Conservation (phyloP, 1,140 invertebrate genomes). For the Batillaria attramentaria region DNA sequence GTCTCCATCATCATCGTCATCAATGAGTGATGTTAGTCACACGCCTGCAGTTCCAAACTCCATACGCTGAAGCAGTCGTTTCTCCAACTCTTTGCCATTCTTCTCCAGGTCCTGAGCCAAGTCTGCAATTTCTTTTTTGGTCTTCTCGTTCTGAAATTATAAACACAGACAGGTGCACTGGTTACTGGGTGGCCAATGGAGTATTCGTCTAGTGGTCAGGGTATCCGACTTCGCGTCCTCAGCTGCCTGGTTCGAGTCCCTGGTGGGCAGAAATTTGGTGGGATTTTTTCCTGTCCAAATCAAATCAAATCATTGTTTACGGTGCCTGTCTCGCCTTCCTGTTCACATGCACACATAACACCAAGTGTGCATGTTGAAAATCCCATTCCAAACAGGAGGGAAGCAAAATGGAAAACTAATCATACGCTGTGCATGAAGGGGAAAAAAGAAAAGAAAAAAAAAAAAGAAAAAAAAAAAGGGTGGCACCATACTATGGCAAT, state of each 20-base stretch:
- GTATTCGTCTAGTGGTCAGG: not conserved
- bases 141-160: conserved; percentile 64
- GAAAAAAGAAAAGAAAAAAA: no score
- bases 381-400: no score
- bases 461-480: no score
- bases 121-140: conserved; percentile 73
- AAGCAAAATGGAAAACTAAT: no score
- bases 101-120: conserved; percentile 72
- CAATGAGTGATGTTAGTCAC: not conserved
- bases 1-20: not conserved
- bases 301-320: no score
- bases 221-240: not conserved
- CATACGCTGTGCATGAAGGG: no score
- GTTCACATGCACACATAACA: no score
- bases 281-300: no score
- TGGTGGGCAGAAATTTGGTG: no score
- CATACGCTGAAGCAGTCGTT: conserved; percentile 79
- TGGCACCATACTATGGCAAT: no score
- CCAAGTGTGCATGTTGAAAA: no score
- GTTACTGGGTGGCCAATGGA: not conserved
- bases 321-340: no score
- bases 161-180: not conserved
- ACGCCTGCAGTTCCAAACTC: conserved; percentile 89
- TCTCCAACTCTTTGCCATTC: conserved; percentile 74
- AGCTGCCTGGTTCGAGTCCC: not conserved